Conservation (phyloP, 2,888 invertebrate genomes). For the Tillus elongatus region DNA sequence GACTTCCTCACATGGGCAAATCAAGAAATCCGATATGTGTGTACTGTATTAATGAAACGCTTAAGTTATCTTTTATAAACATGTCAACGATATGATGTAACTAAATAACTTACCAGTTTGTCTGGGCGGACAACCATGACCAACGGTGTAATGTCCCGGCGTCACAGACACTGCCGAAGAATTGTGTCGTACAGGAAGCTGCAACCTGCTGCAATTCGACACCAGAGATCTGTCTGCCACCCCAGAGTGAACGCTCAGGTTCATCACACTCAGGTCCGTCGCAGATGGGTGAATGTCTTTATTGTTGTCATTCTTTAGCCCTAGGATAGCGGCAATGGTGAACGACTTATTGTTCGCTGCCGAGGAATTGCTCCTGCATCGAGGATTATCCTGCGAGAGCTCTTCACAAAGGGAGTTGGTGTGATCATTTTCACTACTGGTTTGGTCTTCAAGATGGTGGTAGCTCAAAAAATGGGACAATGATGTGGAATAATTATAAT, state of each 20-base stretch:
- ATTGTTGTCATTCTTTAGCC: constrained; percentile 47
- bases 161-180: constrained; percentile 26
- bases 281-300: constrained; percentile 21
- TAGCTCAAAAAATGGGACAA: constrained; percentile 38
- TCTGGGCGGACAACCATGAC: constrained; percentile 20
- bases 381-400: constrained; percentile 28
- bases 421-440: constrained; percentile 30
- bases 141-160: constrained; percentile 30
- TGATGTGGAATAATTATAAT: constrained; percentile 39
- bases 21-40: too few relatives aligned
- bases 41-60: not conserved
- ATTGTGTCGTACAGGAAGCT: constrained; percentile 34
- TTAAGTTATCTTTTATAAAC: too few relatives aligned
- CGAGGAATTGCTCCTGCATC: constrained; percentile 33
- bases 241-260: constrained; percentile 47
- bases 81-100: too few relatives aligned
- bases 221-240: constrained; percentile 26
- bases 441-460: constrained; percentile 35
- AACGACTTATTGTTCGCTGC: constrained; percentile 50
- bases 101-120: too few relatives aligned
- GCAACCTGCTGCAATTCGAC: constrained; percentile 34
- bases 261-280: constrained; percentile 41
- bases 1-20: not conserved
- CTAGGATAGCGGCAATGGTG: constrained; percentile 81
- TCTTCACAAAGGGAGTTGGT: constrained; percentile 33